Base-by-base conservation (phyloP, 2,888 invertebrate genomes). In the Meghimatium bilineatum region DNA sequence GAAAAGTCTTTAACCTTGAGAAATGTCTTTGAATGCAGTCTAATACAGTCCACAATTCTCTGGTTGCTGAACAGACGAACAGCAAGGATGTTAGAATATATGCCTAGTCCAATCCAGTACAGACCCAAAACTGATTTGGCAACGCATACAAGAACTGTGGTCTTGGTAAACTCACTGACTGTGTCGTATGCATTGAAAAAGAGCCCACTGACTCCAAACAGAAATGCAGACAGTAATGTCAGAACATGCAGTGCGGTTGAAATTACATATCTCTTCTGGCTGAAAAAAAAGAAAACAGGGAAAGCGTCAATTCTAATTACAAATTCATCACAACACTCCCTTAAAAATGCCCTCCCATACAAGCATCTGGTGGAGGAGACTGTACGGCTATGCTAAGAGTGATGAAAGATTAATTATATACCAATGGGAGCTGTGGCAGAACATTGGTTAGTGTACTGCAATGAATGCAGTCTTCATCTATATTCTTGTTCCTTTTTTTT, bases 21-120 rank as follows among this genome's bases (percentile, higher is more conserved):
- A 78, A 94, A 90, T 10, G 94, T 94, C 83, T 93, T 91, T 17
- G 94, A 91, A 86, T 94, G 94, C 77, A 94, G 89, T 14, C 94
- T 88, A 0, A 94, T 91, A 87, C 93, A 93, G 82, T 92, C 92
- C 12, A 93, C 88, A 89, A 94, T 93, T 82, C 92, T 90, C 34
- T 90, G 90, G 86, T 93, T 93, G 36, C 89, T 90, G 87, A 94
- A 93, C 67, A 94, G 88, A 32, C 93, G 90, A n/a, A 90, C 92
- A 8, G 94, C 93, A 20, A 94, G 90, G 66, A 91, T 90, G 86
- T 94, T 93, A 14, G 94, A 92, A 86, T 94, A 94, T 38, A 94
- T 89, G 2, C 94, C 94, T 76, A 94, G 87, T 20, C 91, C 88
- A n/a, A 92, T 89, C 93, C 93, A 94, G 36, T 90, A 90, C 60